Evolutionary conservation across 2,113 vertebrate genomes (phyloP).

Genomic region (Semnornis frantzii): DNA sequence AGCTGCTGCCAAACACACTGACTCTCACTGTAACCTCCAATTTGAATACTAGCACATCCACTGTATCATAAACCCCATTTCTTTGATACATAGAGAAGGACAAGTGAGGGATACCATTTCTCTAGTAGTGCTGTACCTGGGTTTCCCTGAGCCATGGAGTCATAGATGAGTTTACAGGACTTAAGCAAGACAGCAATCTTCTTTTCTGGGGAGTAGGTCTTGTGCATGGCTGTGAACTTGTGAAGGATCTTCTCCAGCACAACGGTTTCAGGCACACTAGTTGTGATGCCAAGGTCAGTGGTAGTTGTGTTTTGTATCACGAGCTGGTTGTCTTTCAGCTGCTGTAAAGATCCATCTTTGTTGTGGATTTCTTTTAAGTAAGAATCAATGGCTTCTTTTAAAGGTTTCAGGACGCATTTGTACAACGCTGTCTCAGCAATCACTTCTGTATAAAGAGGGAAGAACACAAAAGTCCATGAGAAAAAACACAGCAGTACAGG

Average conservation of each 20-base stretch:
- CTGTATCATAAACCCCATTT: not conserved
- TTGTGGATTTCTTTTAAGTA: slow-evolving; percentile 85
- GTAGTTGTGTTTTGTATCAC: slow-evolving; percentile 89
- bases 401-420: slow-evolving; percentile 94
- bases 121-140: slow-evolving; percentile 77
- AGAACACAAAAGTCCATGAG: not conserved
- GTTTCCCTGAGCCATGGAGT: slow-evolving; percentile 91
- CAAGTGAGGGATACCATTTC: not conserved
- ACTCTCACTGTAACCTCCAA: not conserved
- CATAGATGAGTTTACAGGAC: slow-evolving; percentile 96
- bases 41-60: not conserved
- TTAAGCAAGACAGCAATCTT: slow-evolving; percentile 94
- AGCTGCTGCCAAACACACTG: not conserved
- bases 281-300: slow-evolving; percentile 90
- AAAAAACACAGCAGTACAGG: not conserved
- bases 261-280: slow-evolving; percentile 87
- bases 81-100: not conserved
- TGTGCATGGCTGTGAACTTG: slow-evolving; percentile 86
- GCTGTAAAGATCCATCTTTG: slow-evolving; percentile 79
- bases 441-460: slow-evolving; percentile 74
- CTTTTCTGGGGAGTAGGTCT: slow-evolving; percentile 94
- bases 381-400: slow-evolving; percentile 85
- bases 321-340: slow-evolving; percentile 89
- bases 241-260: slow-evolving; percentile 92
- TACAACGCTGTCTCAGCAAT: slow-evolving; percentile 90